Evolutionary conservation across 2,797 vertebrate genomes (phyloP).

Genomic region (Gambelia wislizenii): DNA sequence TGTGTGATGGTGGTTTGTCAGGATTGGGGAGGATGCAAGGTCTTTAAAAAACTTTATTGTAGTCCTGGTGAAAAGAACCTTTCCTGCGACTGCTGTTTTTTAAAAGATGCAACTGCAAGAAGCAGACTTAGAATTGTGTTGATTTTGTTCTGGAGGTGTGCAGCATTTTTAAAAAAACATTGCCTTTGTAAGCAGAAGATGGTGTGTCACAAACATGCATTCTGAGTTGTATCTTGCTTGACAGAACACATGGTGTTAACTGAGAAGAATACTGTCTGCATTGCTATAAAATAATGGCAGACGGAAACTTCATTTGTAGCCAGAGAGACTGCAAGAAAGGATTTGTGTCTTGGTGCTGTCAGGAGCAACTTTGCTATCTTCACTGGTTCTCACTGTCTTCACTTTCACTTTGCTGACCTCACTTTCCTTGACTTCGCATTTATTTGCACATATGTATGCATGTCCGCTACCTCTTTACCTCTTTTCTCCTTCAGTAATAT

Average conservation of each 20-base stretch:
- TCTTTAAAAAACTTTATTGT: not conserved
- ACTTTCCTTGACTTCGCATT: not conserved
- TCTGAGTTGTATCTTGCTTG: not conserved
- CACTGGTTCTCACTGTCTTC: not conserved
- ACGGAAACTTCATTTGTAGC: slow-evolving; percentile 18
- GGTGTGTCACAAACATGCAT: not conserved
- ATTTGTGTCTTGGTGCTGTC: not conserved
- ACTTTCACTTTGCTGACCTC: too few relatives aligned
- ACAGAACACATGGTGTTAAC: slow-evolving; percentile 9
- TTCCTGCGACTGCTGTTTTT: too few relatives aligned
- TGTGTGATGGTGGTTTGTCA: too few relatives aligned
- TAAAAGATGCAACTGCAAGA: not conserved
- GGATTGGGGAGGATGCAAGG: not conserved
- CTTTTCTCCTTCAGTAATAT: not conserved
- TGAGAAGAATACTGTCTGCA: slow-evolving; percentile 22
- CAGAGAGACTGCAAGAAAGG: slow-evolving; percentile 34
- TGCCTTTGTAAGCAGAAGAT: not conserved
- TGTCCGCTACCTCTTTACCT: not conserved
- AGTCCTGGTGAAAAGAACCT: not conserved
- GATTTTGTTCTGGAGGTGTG: not conserved
- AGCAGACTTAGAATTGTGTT: not conserved
- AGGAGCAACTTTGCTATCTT: not conserved
- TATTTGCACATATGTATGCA: not conserved
- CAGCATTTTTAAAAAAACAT: accelerated
- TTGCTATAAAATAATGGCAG: slow-evolving; percentile 4